Evolutionary conservation across 2,113 vertebrate genomes (phyloP).

Genomic region (Asarcornis scutulata): DNA sequence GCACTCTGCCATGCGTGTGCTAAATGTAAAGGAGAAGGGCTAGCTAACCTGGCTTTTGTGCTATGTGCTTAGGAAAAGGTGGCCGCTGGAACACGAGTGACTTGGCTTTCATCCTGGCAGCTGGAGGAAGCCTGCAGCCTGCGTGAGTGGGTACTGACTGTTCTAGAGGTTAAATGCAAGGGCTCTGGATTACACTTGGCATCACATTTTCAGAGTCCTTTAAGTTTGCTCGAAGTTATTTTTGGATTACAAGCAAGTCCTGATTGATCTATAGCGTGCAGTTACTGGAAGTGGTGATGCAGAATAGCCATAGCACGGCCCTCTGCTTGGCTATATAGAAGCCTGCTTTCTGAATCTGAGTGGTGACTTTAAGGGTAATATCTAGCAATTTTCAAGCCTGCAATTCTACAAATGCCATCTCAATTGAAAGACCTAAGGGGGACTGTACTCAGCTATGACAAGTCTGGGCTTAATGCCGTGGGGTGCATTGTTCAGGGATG

Average conservation of each 20-base stretch:
- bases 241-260: not conserved
- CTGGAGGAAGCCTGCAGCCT: not conserved
- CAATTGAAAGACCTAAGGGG: constrained; percentile 50
- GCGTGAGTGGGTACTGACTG: not conserved
- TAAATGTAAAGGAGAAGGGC: not conserved
- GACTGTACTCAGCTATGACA: constrained; percentile 5
- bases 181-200: not conserved
- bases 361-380: not conserved
- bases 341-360: not conserved
- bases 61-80: not conserved
- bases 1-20: rapidly evolving
- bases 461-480: constrained; percentile 35
- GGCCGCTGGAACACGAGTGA: not conserved
- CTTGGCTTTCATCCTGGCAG: not conserved
- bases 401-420: constrained; percentile 36
- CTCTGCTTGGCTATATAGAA: not conserved
- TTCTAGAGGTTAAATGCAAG: not conserved
- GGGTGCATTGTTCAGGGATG: constrained; percentile 44
- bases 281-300: not conserved
- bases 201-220: not conserved
- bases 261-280: rapidly evolving
- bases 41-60: not conserved
- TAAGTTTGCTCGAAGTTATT: not conserved
- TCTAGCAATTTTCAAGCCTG: constrained; percentile 13
- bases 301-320: not conserved